Percentiles rank a stretch among this genome's conserved stretches.
These are phyloP conservation scores for Pangasius krempfi DNA, from an alignment of 2,797 vertebrate genomes.

Conservation along the genomic window DNA sequence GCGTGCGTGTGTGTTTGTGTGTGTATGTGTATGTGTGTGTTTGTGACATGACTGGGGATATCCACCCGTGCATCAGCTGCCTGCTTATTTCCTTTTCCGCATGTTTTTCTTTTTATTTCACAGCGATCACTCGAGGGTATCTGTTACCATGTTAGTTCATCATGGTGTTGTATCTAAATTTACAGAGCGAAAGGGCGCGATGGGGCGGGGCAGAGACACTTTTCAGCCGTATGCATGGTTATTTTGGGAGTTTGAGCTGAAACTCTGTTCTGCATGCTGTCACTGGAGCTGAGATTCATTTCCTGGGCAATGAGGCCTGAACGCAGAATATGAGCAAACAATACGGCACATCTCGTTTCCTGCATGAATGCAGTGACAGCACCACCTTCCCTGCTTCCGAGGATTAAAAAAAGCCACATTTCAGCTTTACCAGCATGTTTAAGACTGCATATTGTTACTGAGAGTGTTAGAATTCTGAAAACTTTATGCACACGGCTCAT, in stretches of 20 bases:
- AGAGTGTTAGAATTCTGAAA: neutral
- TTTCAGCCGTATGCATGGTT: constrained; percentile 4
- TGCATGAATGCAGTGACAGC: neutral
- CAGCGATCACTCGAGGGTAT: neutral
- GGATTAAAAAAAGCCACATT: neutral
- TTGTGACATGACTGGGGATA: neutral
- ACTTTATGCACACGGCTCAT: neutral
- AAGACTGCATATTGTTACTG: neutral
- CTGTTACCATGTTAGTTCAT: neutral
- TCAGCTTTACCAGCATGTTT: neutral
- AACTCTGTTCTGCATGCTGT: constrained; percentile 35
- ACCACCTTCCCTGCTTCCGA: neutral
- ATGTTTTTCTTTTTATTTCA: neutral
- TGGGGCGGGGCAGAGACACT: neutral
- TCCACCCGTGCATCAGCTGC: constrained; percentile 1
- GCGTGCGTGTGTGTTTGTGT: constrained; percentile 13
- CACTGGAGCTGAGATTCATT: constrained; percentile 37
- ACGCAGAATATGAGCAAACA: constrained; percentile 21
- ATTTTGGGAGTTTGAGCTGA: constrained; percentile 41
- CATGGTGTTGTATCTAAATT: neutral
- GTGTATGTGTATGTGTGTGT: neutral
- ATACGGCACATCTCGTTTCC: neutral
- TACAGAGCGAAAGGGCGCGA: neutral
- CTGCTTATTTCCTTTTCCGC: neutral
- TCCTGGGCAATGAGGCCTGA: constrained; percentile 31